These are phyloP conservation scores for Drosophila greeni DNA, from an alignment of 2,888 invertebrate species.

Conservation along the genomic window DNA sequence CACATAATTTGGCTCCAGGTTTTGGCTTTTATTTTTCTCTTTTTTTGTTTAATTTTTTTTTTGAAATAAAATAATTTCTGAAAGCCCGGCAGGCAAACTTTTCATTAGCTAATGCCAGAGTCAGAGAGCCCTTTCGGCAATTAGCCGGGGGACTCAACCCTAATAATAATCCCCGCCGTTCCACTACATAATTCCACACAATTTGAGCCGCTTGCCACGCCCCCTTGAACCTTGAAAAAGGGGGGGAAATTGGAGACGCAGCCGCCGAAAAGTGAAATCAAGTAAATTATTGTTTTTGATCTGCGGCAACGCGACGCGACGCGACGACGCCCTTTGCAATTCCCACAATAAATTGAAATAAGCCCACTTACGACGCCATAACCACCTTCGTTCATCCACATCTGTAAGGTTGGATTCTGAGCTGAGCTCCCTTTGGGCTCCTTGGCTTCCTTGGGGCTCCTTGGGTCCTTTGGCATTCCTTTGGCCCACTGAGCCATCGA, in stretches of 20 bases:
- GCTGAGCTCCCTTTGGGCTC: constrained; percentile 5
- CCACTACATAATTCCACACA: constrained; percentile 32
- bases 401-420: constrained; percentile 15
- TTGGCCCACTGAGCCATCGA: constrained; percentile 22
- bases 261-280: constrained; percentile 40
- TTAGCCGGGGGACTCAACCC: constrained; percentile 22
- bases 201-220: constrained; percentile 18
- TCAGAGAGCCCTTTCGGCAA: constrained; percentile 13
- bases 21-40: not conserved
- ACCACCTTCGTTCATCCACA: constrained; percentile 34
- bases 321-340: constrained; percentile 9
- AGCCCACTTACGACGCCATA: constrained; percentile 31
- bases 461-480: constrained; percentile 14
- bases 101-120: constrained; percentile 36
- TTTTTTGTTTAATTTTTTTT: too few relatives aligned
- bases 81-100: constrained; percentile 9
- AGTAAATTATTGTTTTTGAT: constrained; percentile 65
- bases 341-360: constrained; percentile 39
- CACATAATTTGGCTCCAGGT: not conserved
- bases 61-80: not conserved
- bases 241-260: constrained; percentile 31
- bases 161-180: constrained; percentile 30
- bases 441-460: not conserved
- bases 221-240: constrained; percentile 31
- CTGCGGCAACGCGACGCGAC: constrained; percentile 14